Percentiles rank a stretch among this genome's conserved stretches.
These are phyloP conservation scores for Caenorhabditis sp. DNA, from an alignment of 2,888 invertebrate genomes.

Conservation along the genomic window DNA sequence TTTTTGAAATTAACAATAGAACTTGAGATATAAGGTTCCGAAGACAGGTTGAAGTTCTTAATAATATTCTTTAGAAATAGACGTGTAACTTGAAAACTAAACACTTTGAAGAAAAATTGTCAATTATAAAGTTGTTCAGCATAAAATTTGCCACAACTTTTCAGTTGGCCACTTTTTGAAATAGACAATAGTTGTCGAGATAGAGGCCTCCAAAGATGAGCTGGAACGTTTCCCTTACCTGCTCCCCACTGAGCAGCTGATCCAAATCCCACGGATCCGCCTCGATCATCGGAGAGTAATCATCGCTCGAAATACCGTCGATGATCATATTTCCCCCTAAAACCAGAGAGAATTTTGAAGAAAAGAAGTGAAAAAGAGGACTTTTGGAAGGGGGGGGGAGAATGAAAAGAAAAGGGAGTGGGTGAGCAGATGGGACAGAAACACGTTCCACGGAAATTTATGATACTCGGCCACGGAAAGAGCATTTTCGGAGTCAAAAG, in stretches of 20 bases:
- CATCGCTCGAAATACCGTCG: constrained; percentile 52
- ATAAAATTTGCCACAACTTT: background rate
- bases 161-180: background rate
- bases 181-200: too few species aligned
- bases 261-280: constrained; percentile 76
- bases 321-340: constrained; percentile 40
- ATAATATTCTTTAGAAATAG: too few species aligned
- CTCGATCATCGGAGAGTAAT: constrained; percentile 57
- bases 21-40: too few species aligned
- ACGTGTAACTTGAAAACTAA: background rate
- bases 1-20: too few species aligned
- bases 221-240: constrained; percentile 48
- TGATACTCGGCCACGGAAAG: too few species aligned
- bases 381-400: background rate
- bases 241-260: constrained; percentile 72
- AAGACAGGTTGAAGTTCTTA: background rate
- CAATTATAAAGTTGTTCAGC: too few species aligned
- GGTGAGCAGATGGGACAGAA: too few species aligned
- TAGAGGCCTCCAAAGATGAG: too few species aligned
- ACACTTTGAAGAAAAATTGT: background rate
- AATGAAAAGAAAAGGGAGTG: background rate
- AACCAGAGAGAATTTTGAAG: background rate
- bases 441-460: constrained; percentile 34
- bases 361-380: background rate
- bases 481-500: too few species aligned